Evolutionary conservation across 1,140 invertebrate genomes (phyloP), one percentile per base, ranked within the genome.

Genomic region (Drosophila nigrodunni): DNA sequence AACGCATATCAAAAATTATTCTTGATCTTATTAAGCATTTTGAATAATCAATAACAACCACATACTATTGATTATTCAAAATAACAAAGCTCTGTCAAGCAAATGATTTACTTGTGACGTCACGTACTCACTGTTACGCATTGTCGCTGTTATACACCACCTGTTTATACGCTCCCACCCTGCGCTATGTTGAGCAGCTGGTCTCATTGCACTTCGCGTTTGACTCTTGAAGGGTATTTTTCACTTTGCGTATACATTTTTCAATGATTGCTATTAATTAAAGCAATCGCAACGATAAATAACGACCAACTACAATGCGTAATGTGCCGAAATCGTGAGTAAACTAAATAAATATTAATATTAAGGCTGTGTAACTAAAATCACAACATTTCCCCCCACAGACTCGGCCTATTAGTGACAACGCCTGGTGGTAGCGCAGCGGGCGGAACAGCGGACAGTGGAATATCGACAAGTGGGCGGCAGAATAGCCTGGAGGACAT

Each of bases 401-500:
- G 90, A 13, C 90, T 91, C 82, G 75, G 90, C 67, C 73, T 91
- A 46, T 64, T 82, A 66, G 70, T 91, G 15, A 87, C 90, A 73
- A 91, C 86, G 13, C 85, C 90, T 44, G 90, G 90, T 21, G 88
- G 90, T 7, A 86, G 90, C 25, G 79, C 74, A 6, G 69, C 55
- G 15, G 74, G 77, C 34, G 82, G 76, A 2, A 75, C 74, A 9
- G 62, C 74, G 13, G 68, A 74, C 58, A 67, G 85, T 67, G 60
- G 67, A 8, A 72, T 79, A 58, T 67, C 77, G 58, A 77, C 77
- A 74, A 74, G 70, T 69, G 83, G 80, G 15, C 68, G 94, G 21
- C 94, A 95, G 89, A 94, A 94, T 30, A 96, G 95, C 82, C 93
- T 95, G 78, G 95, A 96, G 81, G 95, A 96, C 68, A 95, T 95